Conservation (phyloP, 2,113 vertebrate genomes). For the Dermatemys mawii region DNA sequence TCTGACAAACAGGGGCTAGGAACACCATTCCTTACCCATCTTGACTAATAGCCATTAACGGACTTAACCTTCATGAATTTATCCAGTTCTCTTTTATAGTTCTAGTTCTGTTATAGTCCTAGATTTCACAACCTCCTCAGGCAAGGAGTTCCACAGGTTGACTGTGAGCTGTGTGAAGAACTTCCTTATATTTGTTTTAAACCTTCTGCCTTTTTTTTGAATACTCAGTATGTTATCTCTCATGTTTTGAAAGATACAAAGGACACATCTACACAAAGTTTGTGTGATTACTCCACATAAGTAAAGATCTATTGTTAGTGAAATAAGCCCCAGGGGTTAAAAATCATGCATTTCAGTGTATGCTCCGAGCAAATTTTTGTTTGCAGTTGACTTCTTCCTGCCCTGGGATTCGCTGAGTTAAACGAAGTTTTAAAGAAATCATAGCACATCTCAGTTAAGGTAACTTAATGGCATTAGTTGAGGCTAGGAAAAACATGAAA, state of each 20-base stretch:
- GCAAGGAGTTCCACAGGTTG: no score
- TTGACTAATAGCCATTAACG: no score
- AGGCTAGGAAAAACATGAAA: background rate
- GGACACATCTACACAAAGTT: fast-evolving
- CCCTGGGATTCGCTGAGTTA: background rate
- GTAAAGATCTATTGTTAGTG: background rate
- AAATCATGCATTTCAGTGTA: background rate
- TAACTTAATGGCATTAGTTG: background rate
- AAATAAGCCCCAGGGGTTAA: fast-evolving
- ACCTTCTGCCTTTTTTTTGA: background rate
- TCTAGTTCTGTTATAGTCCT: no score
- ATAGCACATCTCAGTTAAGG: no score
- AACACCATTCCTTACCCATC: no score
- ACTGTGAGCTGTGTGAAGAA: no score
- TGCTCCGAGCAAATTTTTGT: background rate
- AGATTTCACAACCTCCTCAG: no score
- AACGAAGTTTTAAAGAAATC: background rate
- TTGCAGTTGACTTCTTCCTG: background rate
- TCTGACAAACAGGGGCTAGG: no score
- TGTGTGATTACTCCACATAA: background rate
- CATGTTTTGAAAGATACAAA: background rate
- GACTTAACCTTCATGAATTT: no score
- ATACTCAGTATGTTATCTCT: background rate
- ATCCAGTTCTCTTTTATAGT: no score
- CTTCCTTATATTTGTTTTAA: no score